Conservation (phyloP, 2,113 vertebrate genomes). For the Synodontis membranacea region DNA sequence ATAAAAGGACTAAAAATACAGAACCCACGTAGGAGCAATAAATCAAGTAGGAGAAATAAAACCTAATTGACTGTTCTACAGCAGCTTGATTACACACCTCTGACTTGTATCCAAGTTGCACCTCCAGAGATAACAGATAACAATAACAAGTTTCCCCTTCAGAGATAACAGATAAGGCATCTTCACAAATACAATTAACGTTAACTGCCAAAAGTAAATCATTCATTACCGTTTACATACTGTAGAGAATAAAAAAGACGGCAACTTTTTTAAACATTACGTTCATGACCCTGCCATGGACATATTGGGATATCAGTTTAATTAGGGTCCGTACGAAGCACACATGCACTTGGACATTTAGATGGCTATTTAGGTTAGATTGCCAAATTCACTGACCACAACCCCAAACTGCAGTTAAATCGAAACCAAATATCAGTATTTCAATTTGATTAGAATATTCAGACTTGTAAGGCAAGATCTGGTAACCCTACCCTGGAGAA, state of each 20-base stretch:
- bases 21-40: constrained; percentile 5
- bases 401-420: neutral
- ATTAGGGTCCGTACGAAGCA: neutral
- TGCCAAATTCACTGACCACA: neutral
- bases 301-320: neutral
- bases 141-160: no score
- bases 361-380: neutral
- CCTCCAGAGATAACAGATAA: constrained; percentile 9
- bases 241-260: neutral
- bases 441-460: neutral
- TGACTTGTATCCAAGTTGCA: neutral
- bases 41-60: constrained; percentile 17
- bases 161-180: neutral
- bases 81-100: constrained; percentile 24
- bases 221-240: neutral
- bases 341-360: neutral
- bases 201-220: neutral
- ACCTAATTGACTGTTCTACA: neutral
- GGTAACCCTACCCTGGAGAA: neutral
- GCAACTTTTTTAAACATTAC: neutral
- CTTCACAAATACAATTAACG: neutral
- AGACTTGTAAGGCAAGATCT: neutral
- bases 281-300: neutral
- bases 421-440: neutral
- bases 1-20: neutral